These are phyloP conservation scores for Meriones psammophilus DNA, from an alignment of 2,797 vertebrate species.

Conservation along the genomic window DNA sequence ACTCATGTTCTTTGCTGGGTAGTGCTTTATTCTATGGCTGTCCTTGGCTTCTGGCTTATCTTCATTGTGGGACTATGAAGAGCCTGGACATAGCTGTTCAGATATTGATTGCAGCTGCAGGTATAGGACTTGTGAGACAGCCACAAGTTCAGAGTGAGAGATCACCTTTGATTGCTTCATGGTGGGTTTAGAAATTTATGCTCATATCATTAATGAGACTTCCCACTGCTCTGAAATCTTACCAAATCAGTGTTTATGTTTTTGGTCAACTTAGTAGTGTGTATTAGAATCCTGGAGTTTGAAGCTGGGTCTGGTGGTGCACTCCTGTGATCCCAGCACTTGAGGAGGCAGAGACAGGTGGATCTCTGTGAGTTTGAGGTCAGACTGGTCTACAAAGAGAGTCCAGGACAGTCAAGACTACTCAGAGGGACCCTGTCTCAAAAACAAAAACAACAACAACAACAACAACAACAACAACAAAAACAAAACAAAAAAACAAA, in stretches of 20 bases:
- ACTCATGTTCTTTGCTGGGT: fast-evolving
- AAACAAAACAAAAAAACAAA: too few species aligned
- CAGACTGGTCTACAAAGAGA: too few species aligned
- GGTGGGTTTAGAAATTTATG: not conserved
- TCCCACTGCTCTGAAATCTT: not conserved
- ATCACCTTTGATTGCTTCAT: not conserved
- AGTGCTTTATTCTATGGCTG: fast-evolving
- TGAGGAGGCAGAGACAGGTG: too few species aligned
- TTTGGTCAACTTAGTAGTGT: not conserved
- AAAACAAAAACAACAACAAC: too few species aligned
- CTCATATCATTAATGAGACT: not conserved
- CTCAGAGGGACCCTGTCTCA: too few species aligned
- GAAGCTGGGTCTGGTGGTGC: not conserved
- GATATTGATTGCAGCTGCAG: not conserved
- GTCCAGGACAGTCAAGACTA: too few species aligned
- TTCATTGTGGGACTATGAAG: not conserved
- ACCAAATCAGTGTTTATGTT: not conserved
- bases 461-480: too few species aligned
- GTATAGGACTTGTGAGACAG: not conserved
- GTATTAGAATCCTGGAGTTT: not conserved
- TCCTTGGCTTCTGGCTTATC: not conserved
- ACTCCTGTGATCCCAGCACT: too few species aligned
- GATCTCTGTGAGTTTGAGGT: too few species aligned
- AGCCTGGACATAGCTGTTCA: not conserved
- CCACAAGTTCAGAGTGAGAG: fast-evolving